A percentile compares a stretch with the other conserved stretches of the same genome.
Conservation (phyloP, 2,888 invertebrate species). For the Dolichopus griseipennis region DNA sequence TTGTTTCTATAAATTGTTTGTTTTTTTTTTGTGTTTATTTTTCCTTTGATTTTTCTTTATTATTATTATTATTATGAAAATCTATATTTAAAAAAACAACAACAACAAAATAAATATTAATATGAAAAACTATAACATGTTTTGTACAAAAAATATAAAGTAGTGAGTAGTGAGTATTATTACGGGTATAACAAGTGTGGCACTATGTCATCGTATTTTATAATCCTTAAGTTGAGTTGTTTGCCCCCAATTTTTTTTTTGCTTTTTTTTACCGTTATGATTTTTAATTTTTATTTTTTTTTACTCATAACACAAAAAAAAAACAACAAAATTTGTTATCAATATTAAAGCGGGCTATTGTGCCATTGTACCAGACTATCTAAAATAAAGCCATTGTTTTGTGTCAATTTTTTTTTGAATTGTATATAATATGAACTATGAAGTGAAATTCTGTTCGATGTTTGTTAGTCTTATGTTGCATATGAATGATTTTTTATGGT, state of each 20-base stretch:
- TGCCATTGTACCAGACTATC: neutral
- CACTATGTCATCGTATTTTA: neutral
- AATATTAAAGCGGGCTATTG: neutral
- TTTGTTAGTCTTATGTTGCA: neutral
- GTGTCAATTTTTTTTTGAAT: too few relatives aligned
- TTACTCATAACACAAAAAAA: neutral
- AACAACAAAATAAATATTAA: too few relatives aligned
- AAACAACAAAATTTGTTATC: neutral
- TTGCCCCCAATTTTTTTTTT: neutral
- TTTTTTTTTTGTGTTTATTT: too few relatives aligned
- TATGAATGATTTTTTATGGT: slow-evolving; percentile 6
- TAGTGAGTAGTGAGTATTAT: neutral
- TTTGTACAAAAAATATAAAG: neutral
- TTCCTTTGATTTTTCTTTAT: too few relatives aligned
- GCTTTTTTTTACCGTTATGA: neutral
- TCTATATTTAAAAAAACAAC: too few relatives aligned
- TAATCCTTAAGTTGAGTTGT: slow-evolving; percentile 4
- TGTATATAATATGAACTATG: too few relatives aligned
- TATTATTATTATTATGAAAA: too few relatives aligned
- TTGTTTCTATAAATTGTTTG: too few relatives aligned
- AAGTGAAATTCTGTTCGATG: too few relatives aligned
- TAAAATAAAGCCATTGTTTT: too few relatives aligned
- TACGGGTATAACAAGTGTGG: neutral
- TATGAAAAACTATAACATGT: too few relatives aligned
- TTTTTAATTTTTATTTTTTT: neutral